Base-by-base conservation (phyloP, 2,797 vertebrate genomes). In the Melanotaenia nigrans region DNA sequence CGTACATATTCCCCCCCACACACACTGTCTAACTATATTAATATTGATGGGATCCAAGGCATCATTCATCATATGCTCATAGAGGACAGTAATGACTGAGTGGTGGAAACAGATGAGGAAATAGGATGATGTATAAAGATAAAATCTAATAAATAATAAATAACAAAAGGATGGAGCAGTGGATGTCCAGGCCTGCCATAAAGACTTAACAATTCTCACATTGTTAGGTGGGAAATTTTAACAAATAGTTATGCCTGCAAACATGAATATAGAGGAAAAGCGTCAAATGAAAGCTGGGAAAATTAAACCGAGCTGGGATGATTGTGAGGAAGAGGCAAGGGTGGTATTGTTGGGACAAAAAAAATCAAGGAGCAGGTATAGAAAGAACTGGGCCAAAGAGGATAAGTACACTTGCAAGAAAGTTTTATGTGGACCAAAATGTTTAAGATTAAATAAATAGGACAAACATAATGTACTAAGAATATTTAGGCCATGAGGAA, bases 81-180 rank as follows among this genome's bases (percentile, higher is more conserved):
- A 81, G 65, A 72, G 51, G 66, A 81, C 77, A 82, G 79, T 78
- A 86, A 90, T 81, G 85, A 80, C 64, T 40, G 49, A 79, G 70
- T 75, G 71, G 89, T 74, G 62, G 85, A 85, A 77, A 77, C 47
- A 81, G 65, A 84, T 75, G 72, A 80, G 76, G 70, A 73, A 85
- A 85, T 60, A 12, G 64, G 81, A 68, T 67, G 38, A 78, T 85
- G 61, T 79, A 59, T 63, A 78, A 71, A 58, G 42, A 75, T 64
- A 24, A 18, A 63, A 67, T 51, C 40, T 6, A 61, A 61, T 40
- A 51, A 56, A 54, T 0, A 57, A 74, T 14, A 68, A 72, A 18
- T 33, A 54, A 53, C 74, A 51, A 47, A 59, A 51, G 57, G 18
- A 65, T 6, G 62, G 20, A 56, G 40, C 54, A 70, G 9, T 68